Evolutionary conservation across 2,888 invertebrate genomes (phyloP).

Genomic region (Drosophila kuntzei): DNA sequence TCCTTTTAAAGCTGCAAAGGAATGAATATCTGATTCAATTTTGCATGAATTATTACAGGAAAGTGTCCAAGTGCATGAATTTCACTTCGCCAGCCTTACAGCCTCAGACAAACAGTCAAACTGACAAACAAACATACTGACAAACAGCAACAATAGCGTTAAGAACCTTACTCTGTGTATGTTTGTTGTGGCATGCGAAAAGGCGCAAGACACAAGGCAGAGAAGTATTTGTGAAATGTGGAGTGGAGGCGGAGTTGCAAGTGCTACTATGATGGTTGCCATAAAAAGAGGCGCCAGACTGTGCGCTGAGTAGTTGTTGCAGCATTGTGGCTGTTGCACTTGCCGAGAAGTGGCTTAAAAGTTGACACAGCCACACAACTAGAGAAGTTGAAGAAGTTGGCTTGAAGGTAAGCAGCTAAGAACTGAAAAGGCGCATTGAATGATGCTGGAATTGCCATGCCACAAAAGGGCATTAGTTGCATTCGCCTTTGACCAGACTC

Average conservation of each 20-base stretch:
- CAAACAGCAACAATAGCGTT: constrained; percentile 44
- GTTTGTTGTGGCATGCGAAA: constrained; percentile 67
- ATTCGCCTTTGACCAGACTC: constrained; percentile 15
- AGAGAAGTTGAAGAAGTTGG: constrained; percentile 61
- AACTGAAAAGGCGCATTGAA: constrained; percentile 62
- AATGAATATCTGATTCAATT: constrained; percentile 82
- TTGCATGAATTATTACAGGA: constrained; percentile 78
- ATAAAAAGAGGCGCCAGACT: constrained; percentile 78
- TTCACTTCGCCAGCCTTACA: constrained; percentile 68
- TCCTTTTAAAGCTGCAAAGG: constrained; percentile 75
- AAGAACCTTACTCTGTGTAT: constrained; percentile 64
- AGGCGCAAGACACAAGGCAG: constrained; percentile 53
- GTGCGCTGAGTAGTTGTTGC: constrained; percentile 61
- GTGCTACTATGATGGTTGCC: constrained; percentile 58
- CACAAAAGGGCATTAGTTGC: constrained; percentile 22
- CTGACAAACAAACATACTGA: constrained; percentile 44
- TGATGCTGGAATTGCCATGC: neutral
- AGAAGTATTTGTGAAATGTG: constrained; percentile 1
- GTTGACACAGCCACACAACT: constrained; percentile 63
- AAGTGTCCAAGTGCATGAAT: constrained; percentile 82
- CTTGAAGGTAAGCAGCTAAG: constrained; percentile 72
- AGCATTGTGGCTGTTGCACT: constrained; percentile 65
- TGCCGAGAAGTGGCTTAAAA: constrained; percentile 69
- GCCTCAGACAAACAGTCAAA: constrained; percentile 48
- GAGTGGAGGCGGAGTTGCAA: constrained; percentile 25